phyloP scores from a whole-genome alignment of 2,113 vertebrate species.

The Otolemur garnettii region DNA sequence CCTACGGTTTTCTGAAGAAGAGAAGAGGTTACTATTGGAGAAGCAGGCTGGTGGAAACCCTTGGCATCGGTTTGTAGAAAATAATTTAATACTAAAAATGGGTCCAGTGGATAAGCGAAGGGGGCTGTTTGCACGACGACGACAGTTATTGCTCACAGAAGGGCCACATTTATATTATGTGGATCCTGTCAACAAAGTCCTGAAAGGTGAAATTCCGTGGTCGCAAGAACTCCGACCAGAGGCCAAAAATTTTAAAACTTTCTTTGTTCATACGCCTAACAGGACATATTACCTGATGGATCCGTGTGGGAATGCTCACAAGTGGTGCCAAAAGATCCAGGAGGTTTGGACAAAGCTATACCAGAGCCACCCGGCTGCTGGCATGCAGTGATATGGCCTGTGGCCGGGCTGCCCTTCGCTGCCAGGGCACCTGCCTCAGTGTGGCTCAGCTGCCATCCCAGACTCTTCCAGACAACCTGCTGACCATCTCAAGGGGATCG shows the following conservation, averaged over 20 bases:
- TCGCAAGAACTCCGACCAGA: slow-evolving; percentile 98
- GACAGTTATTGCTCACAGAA: slow-evolving; percentile 97
- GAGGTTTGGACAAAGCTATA: slow-evolving; percentile 99
- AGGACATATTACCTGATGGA: slow-evolving; percentile 99
- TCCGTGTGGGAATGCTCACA: slow-evolving; percentile 99
- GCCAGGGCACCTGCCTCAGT: slow-evolving; percentile 90
- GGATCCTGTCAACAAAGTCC: slow-evolving; percentile 98
- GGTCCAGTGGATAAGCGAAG: slow-evolving; percentile 99
- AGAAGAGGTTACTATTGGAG: too few relatives aligned
- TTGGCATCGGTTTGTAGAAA: slow-evolving; percentile 99
- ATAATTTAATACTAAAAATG: slow-evolving; percentile 99
- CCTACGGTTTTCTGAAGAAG: too few relatives aligned
- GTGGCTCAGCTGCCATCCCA: slow-evolving; percentile 91
- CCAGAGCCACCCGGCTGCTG: slow-evolving; percentile 95
- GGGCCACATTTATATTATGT: slow-evolving; percentile 99
- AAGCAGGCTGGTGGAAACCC: too few relatives aligned
- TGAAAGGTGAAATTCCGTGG: slow-evolving; percentile 99
- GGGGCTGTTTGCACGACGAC: slow-evolving; percentile 97
- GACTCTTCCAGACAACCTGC: slow-evolving; percentile 93
- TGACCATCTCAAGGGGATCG: slow-evolving; percentile 93
- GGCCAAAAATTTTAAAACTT: slow-evolving; percentile 99
- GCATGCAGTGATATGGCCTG: slow-evolving; percentile 91
- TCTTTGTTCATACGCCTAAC: slow-evolving; percentile 99
- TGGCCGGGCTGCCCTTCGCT: slow-evolving; percentile 83
- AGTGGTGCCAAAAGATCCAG: slow-evolving; percentile 99